These are phyloP conservation scores for Mormyrops attenuatus DNA, from an alignment of 2,797 vertebrate genomes.

Conservation along the genomic window DNA sequence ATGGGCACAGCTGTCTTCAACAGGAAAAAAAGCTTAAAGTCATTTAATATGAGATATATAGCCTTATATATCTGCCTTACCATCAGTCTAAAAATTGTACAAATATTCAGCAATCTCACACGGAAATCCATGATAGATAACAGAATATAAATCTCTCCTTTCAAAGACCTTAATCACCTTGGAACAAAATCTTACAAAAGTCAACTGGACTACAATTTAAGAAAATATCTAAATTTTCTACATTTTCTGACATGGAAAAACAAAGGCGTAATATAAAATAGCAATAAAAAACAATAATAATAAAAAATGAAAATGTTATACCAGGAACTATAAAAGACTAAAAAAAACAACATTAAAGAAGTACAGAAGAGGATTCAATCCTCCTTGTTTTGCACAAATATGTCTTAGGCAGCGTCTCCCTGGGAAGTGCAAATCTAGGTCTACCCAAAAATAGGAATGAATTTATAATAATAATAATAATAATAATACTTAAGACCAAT, in stretches of 20 bases:
- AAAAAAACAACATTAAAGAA: constrained; percentile 30
- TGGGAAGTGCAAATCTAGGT: constrained; percentile 70
- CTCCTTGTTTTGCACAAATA: constrained; percentile 39
- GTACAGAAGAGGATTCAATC: constrained; percentile 49
- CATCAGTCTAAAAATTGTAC: constrained; percentile 5
- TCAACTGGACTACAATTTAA: background rate
- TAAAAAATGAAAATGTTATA: constrained; percentile 23
- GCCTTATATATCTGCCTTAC: background rate
- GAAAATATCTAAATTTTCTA: background rate
- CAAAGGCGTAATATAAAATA: constrained; percentile 16
- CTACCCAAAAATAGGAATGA: constrained; percentile 53
- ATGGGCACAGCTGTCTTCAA: background rate
- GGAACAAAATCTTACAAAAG: constrained; percentile 9
- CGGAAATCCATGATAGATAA: background rate
- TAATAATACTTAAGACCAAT: constrained; percentile 47
- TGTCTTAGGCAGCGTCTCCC: constrained; percentile 28
- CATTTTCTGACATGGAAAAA: constrained; percentile 10
- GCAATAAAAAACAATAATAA: constrained; percentile 20
- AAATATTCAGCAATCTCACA: constrained; percentile 15
- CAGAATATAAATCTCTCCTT: background rate
- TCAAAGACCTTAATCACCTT: constrained; percentile 2
- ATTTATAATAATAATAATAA: constrained; percentile 38
- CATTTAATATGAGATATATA: background rate
- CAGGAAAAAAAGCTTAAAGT: background rate
- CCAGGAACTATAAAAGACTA: constrained; percentile 27